Evolutionary conservation across 1,140 invertebrate species (phyloP).

Genomic region (Trichoplusia ni): DNA sequence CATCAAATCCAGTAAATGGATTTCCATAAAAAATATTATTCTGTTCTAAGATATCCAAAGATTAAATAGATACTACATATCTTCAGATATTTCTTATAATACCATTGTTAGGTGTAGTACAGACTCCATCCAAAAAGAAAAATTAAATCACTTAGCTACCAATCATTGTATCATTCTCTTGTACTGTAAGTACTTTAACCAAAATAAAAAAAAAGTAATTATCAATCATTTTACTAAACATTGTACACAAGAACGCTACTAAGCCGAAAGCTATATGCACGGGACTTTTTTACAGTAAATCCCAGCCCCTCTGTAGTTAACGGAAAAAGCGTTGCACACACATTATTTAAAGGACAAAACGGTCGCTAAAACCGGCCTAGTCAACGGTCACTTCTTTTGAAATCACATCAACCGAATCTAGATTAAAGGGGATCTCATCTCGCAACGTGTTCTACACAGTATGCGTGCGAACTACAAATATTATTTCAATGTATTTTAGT

Average conservation of each 20-base stretch:
- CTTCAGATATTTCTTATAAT: too few species aligned
- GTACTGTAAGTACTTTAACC: too few species aligned
- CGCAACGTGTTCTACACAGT: not conserved
- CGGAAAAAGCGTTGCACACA: constrained; percentile 33
- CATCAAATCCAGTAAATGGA: constrained; percentile 55
- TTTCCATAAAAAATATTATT: constrained; percentile 50
- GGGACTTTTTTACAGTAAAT: constrained; percentile 39
- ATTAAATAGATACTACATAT: too few species aligned
- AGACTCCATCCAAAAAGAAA: too few species aligned
- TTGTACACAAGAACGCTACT: not conserved
- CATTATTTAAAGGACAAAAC: constrained; percentile 30
- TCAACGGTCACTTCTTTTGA: constrained; percentile 39
- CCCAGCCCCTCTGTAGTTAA: constrained; percentile 47
- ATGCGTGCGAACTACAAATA: not conserved
- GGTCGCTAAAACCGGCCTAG: constrained; percentile 42
- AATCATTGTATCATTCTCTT: too few species aligned
- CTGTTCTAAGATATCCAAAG: constrained; percentile 18
- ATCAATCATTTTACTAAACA: not conserved
- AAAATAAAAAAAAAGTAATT: not conserved
- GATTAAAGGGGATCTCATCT: constrained; percentile 6
- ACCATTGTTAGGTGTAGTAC: too few species aligned
- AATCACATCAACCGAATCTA: constrained; percentile 19
- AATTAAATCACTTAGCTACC: not conserved
- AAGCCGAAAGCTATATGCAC: constrained; percentile 36
- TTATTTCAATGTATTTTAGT: constrained; percentile 30